Conservation (phyloP, 2,113 vertebrate genomes). For the Scomber colias region DNA sequence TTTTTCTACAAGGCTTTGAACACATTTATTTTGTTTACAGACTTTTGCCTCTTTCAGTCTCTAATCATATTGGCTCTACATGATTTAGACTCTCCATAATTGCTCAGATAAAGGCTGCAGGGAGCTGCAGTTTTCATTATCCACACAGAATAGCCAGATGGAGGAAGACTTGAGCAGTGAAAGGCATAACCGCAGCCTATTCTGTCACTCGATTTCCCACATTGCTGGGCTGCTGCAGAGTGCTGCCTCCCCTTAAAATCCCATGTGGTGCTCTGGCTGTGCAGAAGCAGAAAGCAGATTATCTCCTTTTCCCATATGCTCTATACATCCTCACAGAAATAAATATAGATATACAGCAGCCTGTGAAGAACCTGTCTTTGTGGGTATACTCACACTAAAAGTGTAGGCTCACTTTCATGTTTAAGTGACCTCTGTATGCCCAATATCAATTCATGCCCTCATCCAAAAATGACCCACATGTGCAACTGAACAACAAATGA, state of each 20-base stretch:
- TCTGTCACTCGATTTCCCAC: slow-evolving; percentile 54
- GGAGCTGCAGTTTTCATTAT: slow-evolving; percentile 56
- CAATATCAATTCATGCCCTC: slow-evolving; percentile 13
- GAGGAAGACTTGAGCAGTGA: slow-evolving; percentile 38
- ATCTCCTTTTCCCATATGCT: slow-evolving; percentile 58
- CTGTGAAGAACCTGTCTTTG: not conserved
- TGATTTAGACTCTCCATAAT: slow-evolving; percentile 31
- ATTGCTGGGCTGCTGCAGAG: slow-evolving; percentile 48
- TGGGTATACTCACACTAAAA: not conserved
- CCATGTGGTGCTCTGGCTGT: slow-evolving; percentile 51
- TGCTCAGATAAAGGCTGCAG: slow-evolving; percentile 40
- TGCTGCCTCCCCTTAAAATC: slow-evolving; percentile 50
- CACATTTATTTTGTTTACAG: slow-evolving; percentile 47
- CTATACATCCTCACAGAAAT: slow-evolving; percentile 15
- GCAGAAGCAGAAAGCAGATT: slow-evolving; percentile 46
- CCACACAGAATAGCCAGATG: slow-evolving; percentile 46
- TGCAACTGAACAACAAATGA: slow-evolving; percentile 12
- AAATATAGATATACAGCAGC: slow-evolving; percentile 3
- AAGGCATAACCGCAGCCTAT: slow-evolving; percentile 45
- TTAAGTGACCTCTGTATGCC: slow-evolving; percentile 29
- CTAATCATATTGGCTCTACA: slow-evolving; percentile 18
- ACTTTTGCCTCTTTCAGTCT: slow-evolving; percentile 24
- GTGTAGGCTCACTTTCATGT: not conserved
- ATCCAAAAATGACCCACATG: slow-evolving; percentile 40
- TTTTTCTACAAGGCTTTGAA: not conserved